Percentiles rank a stretch among this genome's conserved stretches.
Conservation (phyloP, 2,888 invertebrate genomes). For the Agrochola lychnidis region DNA sequence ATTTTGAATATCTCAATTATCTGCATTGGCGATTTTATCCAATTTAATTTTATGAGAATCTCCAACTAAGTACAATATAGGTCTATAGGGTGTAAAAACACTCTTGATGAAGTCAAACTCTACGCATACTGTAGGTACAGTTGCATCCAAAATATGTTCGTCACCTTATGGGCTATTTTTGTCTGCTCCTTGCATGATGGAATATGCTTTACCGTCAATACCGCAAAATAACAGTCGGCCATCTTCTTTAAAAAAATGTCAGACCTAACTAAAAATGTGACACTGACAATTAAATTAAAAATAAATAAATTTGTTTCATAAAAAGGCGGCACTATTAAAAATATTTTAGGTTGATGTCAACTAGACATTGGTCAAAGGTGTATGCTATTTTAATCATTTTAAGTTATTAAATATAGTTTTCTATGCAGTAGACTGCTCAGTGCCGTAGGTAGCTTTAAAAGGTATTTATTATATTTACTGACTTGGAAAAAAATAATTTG, state of each 20-base stretch:
- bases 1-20: conserved; percentile 42
- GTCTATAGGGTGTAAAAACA: neutral
- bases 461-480: neutral
- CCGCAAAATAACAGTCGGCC: neutral
- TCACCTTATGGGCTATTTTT: neutral
- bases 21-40: conserved; percentile 59
- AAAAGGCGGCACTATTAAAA: neutral
- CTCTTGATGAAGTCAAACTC: neutral
- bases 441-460: neutral
- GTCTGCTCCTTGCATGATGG: neutral
- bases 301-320: neutral
- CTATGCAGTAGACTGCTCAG: neutral
- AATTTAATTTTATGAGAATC: neutral
- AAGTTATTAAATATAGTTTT: neutral
- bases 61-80: neutral
- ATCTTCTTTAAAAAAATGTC: neutral
- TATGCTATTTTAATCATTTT: neutral
- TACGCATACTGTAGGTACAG: no score
- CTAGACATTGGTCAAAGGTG: neutral
- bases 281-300: no score
- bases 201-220: neutral
- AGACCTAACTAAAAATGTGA: neutral
- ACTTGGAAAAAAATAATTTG: neutral
- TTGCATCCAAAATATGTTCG: neutral
- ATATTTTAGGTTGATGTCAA: neutral